Evolutionary conservation across 2,113 vertebrate genomes (phyloP), one percentile per base, ranked within the genome.

Genomic region (Ophthalmolycus amberensis): DNA sequence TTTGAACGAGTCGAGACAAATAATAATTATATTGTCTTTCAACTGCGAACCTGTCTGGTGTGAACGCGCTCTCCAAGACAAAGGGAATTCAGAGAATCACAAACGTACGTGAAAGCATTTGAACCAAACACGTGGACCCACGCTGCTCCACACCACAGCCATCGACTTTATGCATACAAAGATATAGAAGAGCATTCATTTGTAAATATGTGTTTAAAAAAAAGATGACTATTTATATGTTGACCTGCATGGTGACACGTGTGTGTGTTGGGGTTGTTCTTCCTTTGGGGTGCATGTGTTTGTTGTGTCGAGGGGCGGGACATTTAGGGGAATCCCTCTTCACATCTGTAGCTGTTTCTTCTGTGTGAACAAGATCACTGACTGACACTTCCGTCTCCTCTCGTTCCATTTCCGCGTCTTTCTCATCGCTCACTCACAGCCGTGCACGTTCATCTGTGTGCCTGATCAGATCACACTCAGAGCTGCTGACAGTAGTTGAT

Each of bases 201-300:
- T 93, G 86, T 90, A 91, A 81, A 93, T 84, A 85, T 88, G 84
- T 91, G 74, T 82, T 66, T 40, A 25, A 22, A 22, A n/a, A 25
- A n/a, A 14, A 88, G 66, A 74, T n/a, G 34, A 65, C 20, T 80
- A 76, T 85, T 83, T 85, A 58, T 90, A 71, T 85, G 88, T 89
- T 65, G 68, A 79, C 77, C 64, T 83, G 64, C 75, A 54, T 50
- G 40, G 34, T 69, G 75, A 6, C 37, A 1, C 11, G n/a, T 16
- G 32, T 59, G 58, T 63, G 46, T 70, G 64, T 80, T 69, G 15
- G 5, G 32, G 12, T 67, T 22, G 7, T 66, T 62, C 64, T 44
- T 25, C 6, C 22, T 54, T 48, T 64, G 72, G 64, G 66, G 52
- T 75, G 82, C 68, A 42, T n/a, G 37, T 37, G 14, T 40, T 29